Base-by-base conservation (phyloP, 2,113 vertebrate genomes). In the Redunca redunca region DNA sequence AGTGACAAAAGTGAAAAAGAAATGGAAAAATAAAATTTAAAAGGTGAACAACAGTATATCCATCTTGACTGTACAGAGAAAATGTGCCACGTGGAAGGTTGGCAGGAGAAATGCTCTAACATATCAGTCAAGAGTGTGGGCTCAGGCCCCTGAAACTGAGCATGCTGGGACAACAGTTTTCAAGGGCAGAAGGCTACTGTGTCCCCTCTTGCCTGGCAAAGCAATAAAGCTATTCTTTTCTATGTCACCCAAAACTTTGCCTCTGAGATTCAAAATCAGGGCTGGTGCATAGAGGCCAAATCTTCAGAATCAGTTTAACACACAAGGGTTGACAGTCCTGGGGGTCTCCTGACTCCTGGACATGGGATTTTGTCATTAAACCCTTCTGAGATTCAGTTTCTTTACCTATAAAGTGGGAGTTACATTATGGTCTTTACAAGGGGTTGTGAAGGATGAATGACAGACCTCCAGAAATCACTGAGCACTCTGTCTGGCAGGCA, bases 391-490 rank as follows among this genome's bases (percentile, higher is more conserved):
- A 89, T n/a, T 74, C 93, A 2, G 43, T 43, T 80, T 88, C 81
- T 88, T 48, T 23, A 7, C 23, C 57, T 46, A 2, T 26, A 28
- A 40, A 14, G 25, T 15, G 57, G 53, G 48, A 33, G 14, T 74
- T 14, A 28, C 6, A 6, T 6, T 5, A 8, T 14, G 2, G 21
- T 50, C 86, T n/a, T 52, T n/a, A 25, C 48, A 6, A 67, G 28
- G 77, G 14, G 28, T 40, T 3, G 11, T 1, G 26, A 57, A 64
- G 7, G 3, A 3, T 0, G 6, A 36, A 2, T 2, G 55, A 2
- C 87, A 52, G 53, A 6, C 6, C n/a, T 83, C 17, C 33, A 10
- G 58, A 25, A 26, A 33, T 28, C 26, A 23, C 13, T 7, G 5
- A 6, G 50, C 52, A 5, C 25, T 2, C 3, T 9, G 30, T 17